Percentiles rank a stretch among this genome's conserved stretches.
These are phyloP conservation scores for Lycophotia porphyrea DNA, from an alignment of 2,888 invertebrate species.

Conservation along the genomic window DNA sequence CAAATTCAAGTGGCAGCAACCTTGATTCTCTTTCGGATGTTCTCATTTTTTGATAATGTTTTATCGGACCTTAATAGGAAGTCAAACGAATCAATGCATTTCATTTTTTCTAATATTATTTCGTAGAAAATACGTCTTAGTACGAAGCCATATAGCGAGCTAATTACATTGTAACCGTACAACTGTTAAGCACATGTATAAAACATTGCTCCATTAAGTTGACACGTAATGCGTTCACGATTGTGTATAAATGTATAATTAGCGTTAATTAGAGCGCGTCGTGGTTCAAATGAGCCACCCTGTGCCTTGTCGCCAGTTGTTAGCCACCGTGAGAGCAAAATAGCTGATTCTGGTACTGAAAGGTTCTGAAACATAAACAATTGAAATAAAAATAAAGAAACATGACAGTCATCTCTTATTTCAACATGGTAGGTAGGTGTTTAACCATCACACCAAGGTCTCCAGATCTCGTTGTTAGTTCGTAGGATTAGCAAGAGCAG, in stretches of 20 bases:
- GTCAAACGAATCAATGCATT: not conserved
- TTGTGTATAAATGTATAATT: slow-evolving; percentile 47
- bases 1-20: too few relatives aligned
- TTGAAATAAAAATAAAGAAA: not conserved
- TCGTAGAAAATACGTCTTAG: not conserved
- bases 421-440: not conserved
- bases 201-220: slow-evolving; percentile 46
- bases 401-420: not conserved
- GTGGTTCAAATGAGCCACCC: slow-evolving; percentile 47
- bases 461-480: not conserved
- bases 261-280: slow-evolving; percentile 47
- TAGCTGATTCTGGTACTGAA: not conserved
- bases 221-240: slow-evolving; percentile 60
- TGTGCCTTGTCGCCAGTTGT: slow-evolving; percentile 26
- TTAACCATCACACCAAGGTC: not conserved
- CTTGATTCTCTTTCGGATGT: too few relatives aligned
- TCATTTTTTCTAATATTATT: not conserved
- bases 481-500: not conserved
- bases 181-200: slow-evolving; percentile 50
- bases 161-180: slow-evolving; percentile 12
- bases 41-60: too few relatives aligned
- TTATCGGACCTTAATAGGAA: not conserved
- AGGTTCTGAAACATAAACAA: not conserved
- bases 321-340: slow-evolving; percentile 10
- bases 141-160: not conserved